Evolutionary conservation across 2,797 vertebrate genomes (phyloP), one percentile per base, ranked within the genome.

Genomic region (Garrulus glandarius): DNA sequence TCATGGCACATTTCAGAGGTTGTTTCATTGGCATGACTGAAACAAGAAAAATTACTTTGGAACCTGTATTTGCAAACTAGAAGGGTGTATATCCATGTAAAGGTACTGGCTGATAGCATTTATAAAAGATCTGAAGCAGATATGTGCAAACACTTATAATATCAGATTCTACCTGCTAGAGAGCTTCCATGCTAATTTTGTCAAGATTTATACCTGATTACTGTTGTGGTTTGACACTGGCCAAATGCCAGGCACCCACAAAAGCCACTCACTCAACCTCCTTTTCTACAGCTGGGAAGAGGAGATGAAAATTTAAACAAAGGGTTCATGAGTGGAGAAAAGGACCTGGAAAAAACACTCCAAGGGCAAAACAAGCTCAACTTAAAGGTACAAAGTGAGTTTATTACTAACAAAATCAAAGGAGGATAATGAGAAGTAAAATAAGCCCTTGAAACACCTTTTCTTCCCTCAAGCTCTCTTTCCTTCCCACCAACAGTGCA

Each of bases 231-330:
- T 74, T 36, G 44, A 43, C 21, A 10, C 30, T 18, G 26, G 7
- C 11, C 36, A 43, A 30, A 36, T 32, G 21, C 50, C 43, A 65
- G 26, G 36, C 26, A 65, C 22, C 18, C 17, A 43, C 0, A 5
- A 50, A 49, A 49, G 17, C 32, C 0, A 0, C 9, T 72, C 57
- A 63, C 29, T 56, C 43, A 5, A 5, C 13, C 13, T 64, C 13
- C 15, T 24, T 21, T 65, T 14, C 17, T 30, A 65, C 11, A 49
- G 26, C 14, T 30, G 32, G 36, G 43, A 14, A 41, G 9, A 72
- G 20, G 6, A 56, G 20, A 34, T 9, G 41, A 49, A 65, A 56
- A 49, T 26, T 65, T 41, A 64, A 41, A 41, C 4, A 7, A 49
- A 49, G 9, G 11, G 7, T 34, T 30, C 20, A 41, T 21, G 26